Percentiles rank a stretch among this genome's conserved stretches.
These are phyloP conservation scores for Bergia puertoricense DNA, from an alignment of 92 coral and sea anemone species.

Conservation along the genomic window DNA sequence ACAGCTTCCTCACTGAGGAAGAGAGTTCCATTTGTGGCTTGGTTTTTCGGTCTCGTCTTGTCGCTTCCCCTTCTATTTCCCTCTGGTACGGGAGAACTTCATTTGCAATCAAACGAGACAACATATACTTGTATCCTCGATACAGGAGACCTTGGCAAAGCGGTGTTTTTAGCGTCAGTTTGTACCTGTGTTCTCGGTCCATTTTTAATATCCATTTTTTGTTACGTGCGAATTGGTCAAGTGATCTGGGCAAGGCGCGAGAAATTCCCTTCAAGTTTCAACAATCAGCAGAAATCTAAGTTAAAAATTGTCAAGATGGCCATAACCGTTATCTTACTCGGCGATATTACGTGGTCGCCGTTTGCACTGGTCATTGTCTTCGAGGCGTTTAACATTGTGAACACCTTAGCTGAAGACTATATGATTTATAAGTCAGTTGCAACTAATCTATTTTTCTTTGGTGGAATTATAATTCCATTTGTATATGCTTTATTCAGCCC, in stretches of 20 bases:
- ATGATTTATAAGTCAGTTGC: not conserved
- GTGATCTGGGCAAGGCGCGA: constrained; percentile 26
- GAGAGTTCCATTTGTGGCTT: constrained; percentile 2
- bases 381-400: not conserved
- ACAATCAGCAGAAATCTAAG: constrained; percentile 7
- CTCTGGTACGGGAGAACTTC: not conserved
- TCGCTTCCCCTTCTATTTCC: constrained; percentile 4
- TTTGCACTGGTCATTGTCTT: not conserved
- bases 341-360: constrained; percentile 17
- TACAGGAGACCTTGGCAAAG: not conserved
- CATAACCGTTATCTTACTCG: not conserved
- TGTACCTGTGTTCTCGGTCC: not conserved
- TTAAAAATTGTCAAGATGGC: constrained; percentile 12
- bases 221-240: constrained; percentile 20
- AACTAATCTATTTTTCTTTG: constrained; percentile 2
- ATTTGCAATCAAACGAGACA: not conserved
- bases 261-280: not conserved
- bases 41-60: constrained; percentile 3
- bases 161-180: not conserved
- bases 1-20: not conserved
- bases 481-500: constrained; percentile 30
- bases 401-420: not conserved
- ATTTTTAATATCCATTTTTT: not conserved
- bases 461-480: constrained; percentile 7
- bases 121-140: not conserved